Percentiles rank a stretch among this genome's conserved stretches.
Conservation (phyloP, 2,888 invertebrate genomes). For the Drosophila dives region DNA sequence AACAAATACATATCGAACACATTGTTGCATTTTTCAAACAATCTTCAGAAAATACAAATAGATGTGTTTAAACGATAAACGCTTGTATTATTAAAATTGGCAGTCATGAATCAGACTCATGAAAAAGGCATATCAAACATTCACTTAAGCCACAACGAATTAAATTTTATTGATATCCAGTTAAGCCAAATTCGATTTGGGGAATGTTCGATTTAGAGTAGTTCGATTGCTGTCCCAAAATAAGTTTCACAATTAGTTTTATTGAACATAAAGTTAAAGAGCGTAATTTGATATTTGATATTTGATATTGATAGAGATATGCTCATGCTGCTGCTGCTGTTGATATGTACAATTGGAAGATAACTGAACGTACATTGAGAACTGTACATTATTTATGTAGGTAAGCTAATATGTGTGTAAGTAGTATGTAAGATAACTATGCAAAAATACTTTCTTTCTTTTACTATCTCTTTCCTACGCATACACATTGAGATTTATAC, state of each 20-base stretch:
- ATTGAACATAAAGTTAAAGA: conserved; percentile 66
- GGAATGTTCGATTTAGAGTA: conserved; percentile 1
- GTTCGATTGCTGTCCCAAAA: background rate
- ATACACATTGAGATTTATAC: conserved; percentile 26
- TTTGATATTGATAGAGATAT: conserved; percentile 44
- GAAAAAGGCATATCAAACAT: background rate
- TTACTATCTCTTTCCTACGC: conserved; percentile 5
- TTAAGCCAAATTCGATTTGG: background rate
- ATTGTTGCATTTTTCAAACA: background rate
- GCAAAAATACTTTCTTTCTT: conserved; percentile 41
- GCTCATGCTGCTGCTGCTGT: conserved; percentile 35
- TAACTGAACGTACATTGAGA: conserved; percentile 48
- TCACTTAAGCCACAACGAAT: background rate
- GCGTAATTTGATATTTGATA: conserved; percentile 24
- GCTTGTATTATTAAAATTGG: background rate
- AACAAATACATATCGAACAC: background rate
- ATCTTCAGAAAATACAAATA: background rate
- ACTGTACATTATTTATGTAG: conserved; percentile 17
- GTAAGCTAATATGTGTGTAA: conserved; percentile 21
- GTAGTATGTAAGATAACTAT: conserved; percentile 44
- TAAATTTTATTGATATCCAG: background rate
- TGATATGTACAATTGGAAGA: conserved; percentile 75
- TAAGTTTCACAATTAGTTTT: conserved; percentile 47
- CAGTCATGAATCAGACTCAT: background rate
- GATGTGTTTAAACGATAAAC: background rate